A percentile compares a stretch with the other conserved stretches of the same genome.
phyloP scores from a whole-genome alignment of 2,888 invertebrate species.

The Polydrusus cervinus region DNA sequence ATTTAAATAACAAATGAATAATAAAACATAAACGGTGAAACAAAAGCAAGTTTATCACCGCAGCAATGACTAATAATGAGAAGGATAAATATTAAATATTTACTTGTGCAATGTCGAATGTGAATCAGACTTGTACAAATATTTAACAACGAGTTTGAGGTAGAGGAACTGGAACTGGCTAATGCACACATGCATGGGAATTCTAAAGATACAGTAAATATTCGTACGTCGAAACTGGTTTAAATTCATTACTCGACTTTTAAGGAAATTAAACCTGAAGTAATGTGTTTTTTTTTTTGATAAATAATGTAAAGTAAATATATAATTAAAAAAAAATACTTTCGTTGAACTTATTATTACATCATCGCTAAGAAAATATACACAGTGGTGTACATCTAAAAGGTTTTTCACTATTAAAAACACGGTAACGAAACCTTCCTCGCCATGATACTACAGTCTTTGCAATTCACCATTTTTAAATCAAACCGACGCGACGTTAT shows the following conservation, averaged over 20 bases:
- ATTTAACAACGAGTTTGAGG: slow-evolving; percentile 28
- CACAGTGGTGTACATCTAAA: neutral
- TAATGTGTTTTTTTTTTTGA: slow-evolving; percentile 1
- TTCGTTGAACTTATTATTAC: slow-evolving; percentile 15
- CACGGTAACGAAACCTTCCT: no score
- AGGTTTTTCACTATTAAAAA: no score
- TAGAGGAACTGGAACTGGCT: slow-evolving; percentile 25
- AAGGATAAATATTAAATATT: slow-evolving; percentile 13
- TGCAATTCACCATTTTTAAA: no score
- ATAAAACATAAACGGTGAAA: neutral
- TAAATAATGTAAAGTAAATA: slow-evolving; percentile 17
- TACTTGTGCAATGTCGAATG: slow-evolving; percentile 10
- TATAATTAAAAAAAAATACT: slow-evolving; percentile 5
- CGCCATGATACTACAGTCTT: no score
- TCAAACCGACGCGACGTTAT: no score
- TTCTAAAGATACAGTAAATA: slow-evolving; percentile 29
- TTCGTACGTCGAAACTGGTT: slow-evolving; percentile 30
- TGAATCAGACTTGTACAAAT: slow-evolving; percentile 25
- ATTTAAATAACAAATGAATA: neutral
- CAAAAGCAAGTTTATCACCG: slow-evolving; percentile 3
- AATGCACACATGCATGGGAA: slow-evolving; percentile 34
- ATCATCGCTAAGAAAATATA: neutral
- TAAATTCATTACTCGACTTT: slow-evolving; percentile 22
- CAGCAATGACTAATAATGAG: neutral
- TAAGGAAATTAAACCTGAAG: slow-evolving; percentile 17